Evolutionary conservation across 2,113 vertebrate genomes (phyloP).

Genomic region (Elgaria multicarinata): DNA sequence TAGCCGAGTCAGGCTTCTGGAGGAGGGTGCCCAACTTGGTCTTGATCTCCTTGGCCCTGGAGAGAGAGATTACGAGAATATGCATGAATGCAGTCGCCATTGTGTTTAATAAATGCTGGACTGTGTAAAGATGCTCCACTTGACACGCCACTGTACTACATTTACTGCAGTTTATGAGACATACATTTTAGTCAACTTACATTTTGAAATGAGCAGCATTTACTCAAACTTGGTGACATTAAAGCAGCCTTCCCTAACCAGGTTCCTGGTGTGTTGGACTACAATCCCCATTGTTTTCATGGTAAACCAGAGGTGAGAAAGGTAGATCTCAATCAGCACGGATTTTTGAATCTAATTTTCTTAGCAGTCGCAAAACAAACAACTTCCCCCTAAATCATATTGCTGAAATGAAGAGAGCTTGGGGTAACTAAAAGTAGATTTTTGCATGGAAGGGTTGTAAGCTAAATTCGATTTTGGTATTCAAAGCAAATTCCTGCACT

Average conservation of each 20-base stretch:
- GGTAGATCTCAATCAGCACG: too few species aligned
- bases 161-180: background rate
- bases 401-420: too few species aligned
- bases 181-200: background rate
- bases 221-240: background rate
- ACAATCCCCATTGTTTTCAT: background rate
- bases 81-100: background rate
- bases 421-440: too few species aligned
- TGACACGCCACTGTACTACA: background rate
- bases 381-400: too few species aligned
- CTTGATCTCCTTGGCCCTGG: constrained; percentile 97
- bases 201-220: background rate
- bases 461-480: too few species aligned
- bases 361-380: too few species aligned
- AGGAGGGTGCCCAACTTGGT: constrained; percentile 92
- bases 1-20: constrained; percentile 91
- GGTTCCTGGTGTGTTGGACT: background rate
- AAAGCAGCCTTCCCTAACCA: background rate
- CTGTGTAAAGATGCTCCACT: background rate
- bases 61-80: constrained; percentile 23
- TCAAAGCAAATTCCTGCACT: too few species aligned
- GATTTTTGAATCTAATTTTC: too few species aligned
- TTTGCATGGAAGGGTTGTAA: too few species aligned
- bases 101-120: background rate
- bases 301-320: too few species aligned